Evolutionary conservation across 2,888 invertebrate genomes (phyloP), one percentile per base, ranked within the genome.

Genomic region (Frankliniella fusca): DNA sequence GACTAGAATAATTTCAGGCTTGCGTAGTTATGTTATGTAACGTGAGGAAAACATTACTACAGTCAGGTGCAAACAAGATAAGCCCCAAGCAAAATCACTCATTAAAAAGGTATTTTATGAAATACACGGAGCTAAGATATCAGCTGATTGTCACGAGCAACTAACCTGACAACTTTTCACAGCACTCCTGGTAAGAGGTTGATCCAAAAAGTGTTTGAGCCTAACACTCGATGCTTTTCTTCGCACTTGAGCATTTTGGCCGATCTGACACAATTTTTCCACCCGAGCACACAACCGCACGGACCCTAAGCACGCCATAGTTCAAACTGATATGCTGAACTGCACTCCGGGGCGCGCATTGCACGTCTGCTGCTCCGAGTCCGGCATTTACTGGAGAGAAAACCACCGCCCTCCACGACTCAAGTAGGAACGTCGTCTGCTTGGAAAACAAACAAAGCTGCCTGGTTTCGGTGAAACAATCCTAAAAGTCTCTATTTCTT

Each of bases 241-340:
- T 87, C 92, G 90, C 90, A 92, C 88, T 87, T 90, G 89, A 86
- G 88, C 91, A 89, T 90, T 91, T 89, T 91, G 91, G 90, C 93
- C 92, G 89, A 93, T 93, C 91, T 93, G 93, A 92, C 93, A 94
- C 93, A 94, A 90, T 92, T 93, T 93, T 91, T 93, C 93, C 89
- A 93, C 93, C 83, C 93, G 93, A 91, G 92, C 93, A 93, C 93
- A 94, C 90, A 94, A 91, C 91, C 93, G 92, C 91, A 93, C 92
- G 90, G 93, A 92, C 91, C 93, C 93, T 92, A 93, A 91, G 92
- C 93, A 93, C 92, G 94, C 94, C 94, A 94, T 94, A 91, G 92
- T 92, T 90, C 91, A 91, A 91, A 93, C 92, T 91, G 92, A 91
- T 92, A 91, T 92, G 91, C 91, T 89, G 80, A 76, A 27, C 70